A percentile compares a stretch with the other conserved stretches of the same genome.
Evolutionary conservation across 2,797 vertebrate genomes (phyloP).

Genomic region (Alectoris magna): DNA sequence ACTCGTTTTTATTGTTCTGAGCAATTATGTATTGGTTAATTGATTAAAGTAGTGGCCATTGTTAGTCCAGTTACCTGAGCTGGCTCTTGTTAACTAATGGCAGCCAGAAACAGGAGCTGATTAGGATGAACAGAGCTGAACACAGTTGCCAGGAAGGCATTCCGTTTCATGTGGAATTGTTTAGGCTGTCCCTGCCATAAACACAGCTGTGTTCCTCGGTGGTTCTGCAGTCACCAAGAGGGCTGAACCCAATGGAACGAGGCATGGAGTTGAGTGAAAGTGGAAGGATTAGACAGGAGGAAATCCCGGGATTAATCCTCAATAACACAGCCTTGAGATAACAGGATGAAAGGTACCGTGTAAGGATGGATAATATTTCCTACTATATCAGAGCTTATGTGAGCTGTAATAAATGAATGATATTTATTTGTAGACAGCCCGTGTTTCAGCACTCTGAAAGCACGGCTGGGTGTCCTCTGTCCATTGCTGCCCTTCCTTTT

Average conservation of each 20-base stretch:
- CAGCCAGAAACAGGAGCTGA: neutral
- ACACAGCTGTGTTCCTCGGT: accelerated
- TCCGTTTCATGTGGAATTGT: neutral
- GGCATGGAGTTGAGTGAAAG: neutral
- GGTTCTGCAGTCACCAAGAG: neutral
- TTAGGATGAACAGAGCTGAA: neutral
- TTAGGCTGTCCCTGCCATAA: neutral
- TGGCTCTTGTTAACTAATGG: neutral
- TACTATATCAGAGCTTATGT: neutral
- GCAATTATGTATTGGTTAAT: neutral
- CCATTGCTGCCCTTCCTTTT: neutral
- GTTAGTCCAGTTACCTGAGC: neutral
- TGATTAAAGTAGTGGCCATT: neutral
- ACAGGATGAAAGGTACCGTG: neutral
- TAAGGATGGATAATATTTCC: neutral
- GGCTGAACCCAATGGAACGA: neutral
- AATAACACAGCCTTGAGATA: neutral
- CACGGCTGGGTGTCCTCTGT: neutral
- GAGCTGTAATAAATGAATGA: neutral
- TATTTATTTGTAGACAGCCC: neutral
- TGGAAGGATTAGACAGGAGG: neutral
- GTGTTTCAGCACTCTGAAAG: neutral
- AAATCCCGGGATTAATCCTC: neutral
- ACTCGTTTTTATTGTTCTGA: constrained; percentile 17
- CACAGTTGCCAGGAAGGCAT: neutral